These are phyloP conservation scores for Noctilio leporinus DNA, from an alignment of 2,113 vertebrate genomes.

Conservation along the genomic window DNA sequence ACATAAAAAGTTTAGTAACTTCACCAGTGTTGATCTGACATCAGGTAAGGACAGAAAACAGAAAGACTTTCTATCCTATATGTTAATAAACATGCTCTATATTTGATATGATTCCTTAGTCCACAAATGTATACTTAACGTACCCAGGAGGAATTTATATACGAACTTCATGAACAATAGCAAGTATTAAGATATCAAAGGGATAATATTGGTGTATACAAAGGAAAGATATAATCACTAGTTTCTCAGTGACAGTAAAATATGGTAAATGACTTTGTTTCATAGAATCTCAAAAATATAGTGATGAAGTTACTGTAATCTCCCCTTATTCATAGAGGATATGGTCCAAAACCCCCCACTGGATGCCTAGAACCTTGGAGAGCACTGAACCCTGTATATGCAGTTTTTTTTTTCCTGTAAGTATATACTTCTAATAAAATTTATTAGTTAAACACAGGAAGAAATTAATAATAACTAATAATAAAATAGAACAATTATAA, in stretches of 20 bases:
- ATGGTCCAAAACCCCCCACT: background rate
- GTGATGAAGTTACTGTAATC: background rate
- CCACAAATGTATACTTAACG: background rate
- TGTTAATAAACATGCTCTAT: slow-evolving; percentile 44
- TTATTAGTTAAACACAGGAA: background rate
- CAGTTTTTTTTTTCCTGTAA: background rate
- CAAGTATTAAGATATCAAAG: slow-evolving; percentile 39
- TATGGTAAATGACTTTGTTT: slow-evolving; percentile 62
- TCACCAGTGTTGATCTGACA: background rate
- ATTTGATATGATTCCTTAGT: slow-evolving; percentile 9
- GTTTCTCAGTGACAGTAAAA: slow-evolving; percentile 52
- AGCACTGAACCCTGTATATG: background rate
- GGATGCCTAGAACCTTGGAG: background rate
- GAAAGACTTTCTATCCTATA: slow-evolving; percentile 8
- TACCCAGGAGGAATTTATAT: background rate
- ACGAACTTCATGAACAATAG: slow-evolving; percentile 20
- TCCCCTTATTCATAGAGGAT: background rate
- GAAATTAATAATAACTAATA: background rate
- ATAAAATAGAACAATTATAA: background rate
- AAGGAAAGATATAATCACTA: slow-evolving; percentile 10
- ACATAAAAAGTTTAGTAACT: background rate
- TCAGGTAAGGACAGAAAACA: slow-evolving; percentile 9
- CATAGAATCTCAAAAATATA: slow-evolving; percentile 18
- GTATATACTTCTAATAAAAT: background rate
- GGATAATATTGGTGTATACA: slow-evolving; percentile 29